These are phyloP conservation scores for Bambusicola thoracicus DNA, from an alignment of 2,113 vertebrate species.

Conservation along the genomic window DNA sequence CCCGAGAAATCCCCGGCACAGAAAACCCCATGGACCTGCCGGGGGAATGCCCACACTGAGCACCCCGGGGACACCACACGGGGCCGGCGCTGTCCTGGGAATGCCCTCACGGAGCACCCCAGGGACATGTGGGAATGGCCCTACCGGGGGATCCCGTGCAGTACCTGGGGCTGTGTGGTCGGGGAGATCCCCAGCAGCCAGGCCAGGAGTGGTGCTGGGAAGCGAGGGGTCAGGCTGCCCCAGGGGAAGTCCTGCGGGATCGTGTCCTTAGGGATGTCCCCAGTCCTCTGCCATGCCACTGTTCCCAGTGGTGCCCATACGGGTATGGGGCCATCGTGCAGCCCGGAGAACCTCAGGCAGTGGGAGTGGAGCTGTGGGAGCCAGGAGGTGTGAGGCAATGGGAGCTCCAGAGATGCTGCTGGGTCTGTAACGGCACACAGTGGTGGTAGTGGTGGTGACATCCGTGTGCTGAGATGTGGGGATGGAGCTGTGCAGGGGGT, in stretches of 20 bases:
- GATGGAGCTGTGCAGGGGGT: background rate
- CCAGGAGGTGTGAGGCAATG: accelerated
- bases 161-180: accelerated
- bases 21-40: background rate
- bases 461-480: accelerated
- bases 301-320: accelerated
- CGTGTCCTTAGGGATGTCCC: accelerated
- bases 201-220: accelerated
- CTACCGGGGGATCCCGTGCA: background rate
- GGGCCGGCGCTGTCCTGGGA: background rate
- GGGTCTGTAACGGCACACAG: accelerated
- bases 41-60: background rate
- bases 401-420: accelerated
- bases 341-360: accelerated
- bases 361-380: accelerated
- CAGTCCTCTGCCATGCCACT: accelerated
- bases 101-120: background rate
- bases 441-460: background rate
- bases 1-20: background rate
- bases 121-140: background rate
- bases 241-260: background rate
- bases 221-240: background rate
- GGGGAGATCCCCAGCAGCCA: background rate
- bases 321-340: background rate
- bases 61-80: background rate